Evolutionary conservation across 2,888 invertebrate species (phyloP), one percentile per base, ranked within the genome.

Genomic region (Tenthredo amoena): DNA sequence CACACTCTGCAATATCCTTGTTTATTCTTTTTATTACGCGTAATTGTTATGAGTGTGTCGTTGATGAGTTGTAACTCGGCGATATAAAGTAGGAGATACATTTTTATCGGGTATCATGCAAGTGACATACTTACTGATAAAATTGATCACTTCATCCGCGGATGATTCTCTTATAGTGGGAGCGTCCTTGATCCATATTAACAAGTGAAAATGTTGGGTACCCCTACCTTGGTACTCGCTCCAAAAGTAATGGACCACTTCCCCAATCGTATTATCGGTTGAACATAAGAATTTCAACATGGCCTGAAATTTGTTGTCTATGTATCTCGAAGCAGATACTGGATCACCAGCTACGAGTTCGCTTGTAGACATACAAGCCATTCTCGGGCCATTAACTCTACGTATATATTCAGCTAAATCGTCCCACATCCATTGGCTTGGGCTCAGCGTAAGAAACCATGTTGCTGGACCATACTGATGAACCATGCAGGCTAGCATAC

Each of bases 331-430:
- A 21, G 88, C 87, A 18, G 90, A 89, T 0, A 91, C 90, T 15
- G 92, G 90, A 88, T 93, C 90, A 12, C 83, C 84, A 21, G 89
- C 89, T 77, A 92, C 90, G 21, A 91, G 86, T 86, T 90, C 90
- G 85, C 88, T 88, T 21, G 86, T 87, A 4, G 86, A 86, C 85
- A 89, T 91, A 58, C 31, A 47, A 26, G 55, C 71, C 85, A 86
- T 86, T 6, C 58, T n/a, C 21, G 81, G 26, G 26, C 26, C 26
- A 26, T 26, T 26, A 26, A 26, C 26, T 26, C 26, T 26, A 26
- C 26, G 26, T 26, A 26, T 26, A 26, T 26, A 26, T 26, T 26
- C 26, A 26, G 26, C 26, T 26, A 26, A 26, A 26, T 26, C 26
- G 26, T 26, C n/a, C 26, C 26, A 26, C 26, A 26, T 26, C 26